phyloP scores from a whole-genome alignment of 2,797 vertebrate genomes.

The Gymnoscopelus braueri region DNA sequence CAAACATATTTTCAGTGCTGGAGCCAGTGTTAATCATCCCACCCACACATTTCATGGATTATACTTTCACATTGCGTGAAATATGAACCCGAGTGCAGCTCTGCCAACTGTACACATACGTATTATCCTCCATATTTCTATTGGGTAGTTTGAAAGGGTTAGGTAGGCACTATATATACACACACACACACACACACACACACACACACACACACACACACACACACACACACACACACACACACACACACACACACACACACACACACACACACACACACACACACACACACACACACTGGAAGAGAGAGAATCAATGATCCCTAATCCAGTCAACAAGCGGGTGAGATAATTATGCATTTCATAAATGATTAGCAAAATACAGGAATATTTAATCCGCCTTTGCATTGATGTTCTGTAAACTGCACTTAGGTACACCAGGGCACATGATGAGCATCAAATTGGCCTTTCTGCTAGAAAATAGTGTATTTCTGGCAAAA shows the following conservation, averaged over 20 bases:
- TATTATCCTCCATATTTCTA: slow-evolving; percentile 75
- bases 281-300: too few species aligned
- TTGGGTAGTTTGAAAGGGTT: slow-evolving; percentile 76
- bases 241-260: slow-evolving; percentile 25
- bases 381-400: slow-evolving; percentile 84
- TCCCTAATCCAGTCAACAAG: slow-evolving; percentile 82
- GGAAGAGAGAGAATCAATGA: slow-evolving; percentile 65
- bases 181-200: background rate
- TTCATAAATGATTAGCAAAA: slow-evolving; percentile 85
- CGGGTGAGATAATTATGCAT: slow-evolving; percentile 84
- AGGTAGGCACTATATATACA: slow-evolving; percentile 75
- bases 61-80: slow-evolving; percentile 79
- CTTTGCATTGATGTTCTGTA: slow-evolving; percentile 80
- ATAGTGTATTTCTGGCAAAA: slow-evolving; percentile 75
- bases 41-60: slow-evolving; percentile 86
- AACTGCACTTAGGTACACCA: slow-evolving; percentile 74
- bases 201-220: slow-evolving; percentile 34
- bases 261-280: slow-evolving; percentile 43
- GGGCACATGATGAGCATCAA: slow-evolving; percentile 79
- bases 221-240: slow-evolving; percentile 33
- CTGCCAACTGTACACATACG: slow-evolving; percentile 78
- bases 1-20: slow-evolving; percentile 81
- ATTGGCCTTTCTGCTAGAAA: slow-evolving; percentile 78
- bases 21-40: slow-evolving; percentile 83
- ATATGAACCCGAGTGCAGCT: slow-evolving; percentile 75